Conservation (phyloP, 2,797 vertebrate genomes). For the Valencia hispanica region DNA sequence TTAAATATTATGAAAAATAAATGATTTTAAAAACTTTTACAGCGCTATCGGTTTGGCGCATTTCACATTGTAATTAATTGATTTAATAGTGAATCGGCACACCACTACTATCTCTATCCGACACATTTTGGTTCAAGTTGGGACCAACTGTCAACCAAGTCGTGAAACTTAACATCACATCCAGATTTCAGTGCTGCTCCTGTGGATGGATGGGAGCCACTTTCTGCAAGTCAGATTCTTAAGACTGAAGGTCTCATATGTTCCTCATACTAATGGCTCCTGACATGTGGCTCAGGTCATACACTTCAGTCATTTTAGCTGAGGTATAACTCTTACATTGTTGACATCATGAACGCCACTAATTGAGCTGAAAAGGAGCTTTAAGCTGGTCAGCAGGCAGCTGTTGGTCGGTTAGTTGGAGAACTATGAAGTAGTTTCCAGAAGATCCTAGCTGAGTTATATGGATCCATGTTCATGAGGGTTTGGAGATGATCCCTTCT, state of each 20-base stretch:
- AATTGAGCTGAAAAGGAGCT: slow-evolving; percentile 2
- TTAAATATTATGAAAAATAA: too few species aligned
- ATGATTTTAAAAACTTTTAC: too few species aligned
- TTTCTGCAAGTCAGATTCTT: background rate
- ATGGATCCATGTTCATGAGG: slow-evolving; percentile 1
- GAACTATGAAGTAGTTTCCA: background rate
- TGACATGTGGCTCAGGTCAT: background rate
- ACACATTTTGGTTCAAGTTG: background rate
- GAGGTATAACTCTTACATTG: background rate
- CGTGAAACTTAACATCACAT: background rate
- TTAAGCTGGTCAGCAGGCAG: background rate
- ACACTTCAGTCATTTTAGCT: background rate
- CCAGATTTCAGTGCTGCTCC: background rate
- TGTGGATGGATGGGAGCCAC: background rate
- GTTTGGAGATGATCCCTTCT: slow-evolving; percentile 19
- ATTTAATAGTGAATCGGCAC: too few species aligned
- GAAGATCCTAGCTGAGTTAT: background rate
- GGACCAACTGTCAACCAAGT: background rate
- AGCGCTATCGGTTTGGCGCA: too few species aligned
- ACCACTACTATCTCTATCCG: background rate
- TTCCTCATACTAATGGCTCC: background rate
- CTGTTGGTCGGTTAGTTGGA: background rate
- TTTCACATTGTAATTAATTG: too few species aligned
- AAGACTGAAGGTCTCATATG: background rate
- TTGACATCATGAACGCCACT: slow-evolving; percentile 8